A percentile compares a stretch with the other conserved stretches of the same genome.
phyloP scores from a whole-genome alignment of 1,140 invertebrate genomes.

The Papilio aristodemus region DNA sequence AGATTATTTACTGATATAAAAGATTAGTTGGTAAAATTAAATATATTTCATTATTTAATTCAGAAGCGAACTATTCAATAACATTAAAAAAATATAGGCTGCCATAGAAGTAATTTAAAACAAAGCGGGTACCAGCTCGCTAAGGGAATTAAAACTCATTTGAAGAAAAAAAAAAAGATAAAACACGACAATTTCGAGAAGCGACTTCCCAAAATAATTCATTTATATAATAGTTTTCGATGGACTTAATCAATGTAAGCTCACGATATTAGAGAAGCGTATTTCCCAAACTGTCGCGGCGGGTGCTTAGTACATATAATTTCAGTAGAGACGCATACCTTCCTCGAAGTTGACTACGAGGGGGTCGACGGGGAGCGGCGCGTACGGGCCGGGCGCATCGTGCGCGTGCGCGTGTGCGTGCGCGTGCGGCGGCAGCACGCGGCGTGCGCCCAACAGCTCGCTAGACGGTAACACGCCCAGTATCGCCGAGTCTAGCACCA shows the following conservation, averaged over 20 bases:
- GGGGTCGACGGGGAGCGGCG: conserved; percentile 81
- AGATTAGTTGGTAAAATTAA: no score
- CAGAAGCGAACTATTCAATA: no score
- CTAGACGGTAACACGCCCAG: conserved; percentile 62
- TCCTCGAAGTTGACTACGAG: conserved; percentile 88
- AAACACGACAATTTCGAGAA: no score
- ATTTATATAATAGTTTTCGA: neutral
- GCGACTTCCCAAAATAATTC: no score
- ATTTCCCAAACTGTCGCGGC: conserved; percentile 43
- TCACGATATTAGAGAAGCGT: conserved; percentile 43
- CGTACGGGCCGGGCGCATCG: conserved; percentile 61
- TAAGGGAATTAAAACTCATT: no score
- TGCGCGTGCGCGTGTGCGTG: conserved; percentile 43
- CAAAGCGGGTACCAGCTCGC: no score
- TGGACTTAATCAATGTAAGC: conserved; percentile 15
- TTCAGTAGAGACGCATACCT: conserved; percentile 88
- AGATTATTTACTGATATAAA: no score
- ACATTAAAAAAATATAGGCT: conserved; percentile 26
- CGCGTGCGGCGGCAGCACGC: conserved; percentile 52
- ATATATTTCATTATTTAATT: no score
- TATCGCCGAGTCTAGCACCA: conserved; percentile 67
- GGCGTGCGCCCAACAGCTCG: conserved; percentile 52
- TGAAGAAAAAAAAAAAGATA: no score
- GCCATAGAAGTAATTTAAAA: conserved; percentile 29
- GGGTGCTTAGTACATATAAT: conserved; percentile 61